Conservation (phyloP, 64 coral and sea anemone species). For the Dendrophyllia cribrosa region DNA sequence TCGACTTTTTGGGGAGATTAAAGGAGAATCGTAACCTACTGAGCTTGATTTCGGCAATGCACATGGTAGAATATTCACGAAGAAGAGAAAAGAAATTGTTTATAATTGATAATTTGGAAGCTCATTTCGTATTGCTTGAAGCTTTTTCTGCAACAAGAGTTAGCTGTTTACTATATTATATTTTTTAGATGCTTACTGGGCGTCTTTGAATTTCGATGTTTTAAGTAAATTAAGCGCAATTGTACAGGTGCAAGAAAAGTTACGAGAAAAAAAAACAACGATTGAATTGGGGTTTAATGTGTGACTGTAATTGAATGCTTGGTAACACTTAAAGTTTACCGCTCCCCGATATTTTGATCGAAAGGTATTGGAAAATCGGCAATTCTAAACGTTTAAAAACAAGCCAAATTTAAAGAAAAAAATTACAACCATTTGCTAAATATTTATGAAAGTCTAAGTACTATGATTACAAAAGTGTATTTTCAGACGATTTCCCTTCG, state of each 20-base stretch:
- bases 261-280: not conserved
- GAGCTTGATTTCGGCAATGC: no score
- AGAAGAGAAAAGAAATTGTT: not conserved
- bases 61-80: conserved; percentile 5
- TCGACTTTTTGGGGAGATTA: not conserved
- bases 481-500: not conserved
- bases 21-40: not conserved
- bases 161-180: not conserved
- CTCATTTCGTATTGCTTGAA: not conserved
- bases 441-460: conserved; percentile 46
- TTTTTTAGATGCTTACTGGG: not conserved
- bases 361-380: no score
- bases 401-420: not conserved
- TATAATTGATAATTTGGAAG: conserved; percentile 5
- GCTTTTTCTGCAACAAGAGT: not conserved
- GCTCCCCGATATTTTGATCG: no score
- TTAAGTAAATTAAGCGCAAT: not conserved
- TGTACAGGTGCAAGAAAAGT: not conserved
- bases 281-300: not conserved
- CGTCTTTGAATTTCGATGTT: not conserved
- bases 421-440: conserved; percentile 35
- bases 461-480: conserved; percentile 23
- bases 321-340: no score
- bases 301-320: not conserved
- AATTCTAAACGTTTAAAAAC: not conserved